Evolutionary conservation across 2,797 vertebrate genomes (phyloP).

Genomic region (Gadopsis marmoratus): DNA sequence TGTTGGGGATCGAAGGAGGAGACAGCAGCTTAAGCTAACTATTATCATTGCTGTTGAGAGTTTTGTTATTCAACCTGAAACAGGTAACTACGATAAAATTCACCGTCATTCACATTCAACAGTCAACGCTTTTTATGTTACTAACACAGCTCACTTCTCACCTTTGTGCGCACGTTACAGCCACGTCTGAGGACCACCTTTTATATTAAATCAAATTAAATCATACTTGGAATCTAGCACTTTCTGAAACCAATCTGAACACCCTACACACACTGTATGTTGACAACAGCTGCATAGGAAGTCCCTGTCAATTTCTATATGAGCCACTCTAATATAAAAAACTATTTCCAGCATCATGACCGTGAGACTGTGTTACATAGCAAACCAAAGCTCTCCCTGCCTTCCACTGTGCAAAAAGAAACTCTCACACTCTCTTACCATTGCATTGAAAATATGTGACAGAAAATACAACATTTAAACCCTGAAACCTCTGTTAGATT

Average conservation of each 20-base stretch:
- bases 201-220: background rate
- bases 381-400: slow-evolving; percentile 8
- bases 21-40: background rate
- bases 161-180: background rate
- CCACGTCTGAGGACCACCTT: background rate
- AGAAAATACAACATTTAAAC: slow-evolving; percentile 37
- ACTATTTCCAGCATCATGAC: background rate
- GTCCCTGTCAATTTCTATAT: background rate
- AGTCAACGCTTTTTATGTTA: background rate
- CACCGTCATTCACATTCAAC: background rate
- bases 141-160: background rate
- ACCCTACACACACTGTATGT: background rate
- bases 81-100: background rate
- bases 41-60: background rate
- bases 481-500: slow-evolving; percentile 19
- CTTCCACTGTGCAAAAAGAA: background rate
- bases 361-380: slow-evolving; percentile 1
- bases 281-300: background rate
- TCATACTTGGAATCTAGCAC: background rate
- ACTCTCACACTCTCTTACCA: slow-evolving; percentile 11
- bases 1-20: background rate
- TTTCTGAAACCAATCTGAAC: background rate
- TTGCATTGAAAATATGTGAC: slow-evolving; percentile 19
- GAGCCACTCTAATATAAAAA: slow-evolving; percentile 12
- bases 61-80: background rate